phyloP scores from a whole-genome alignment of 2,888 invertebrate species.

The Xanthorhoe designata region DNA sequence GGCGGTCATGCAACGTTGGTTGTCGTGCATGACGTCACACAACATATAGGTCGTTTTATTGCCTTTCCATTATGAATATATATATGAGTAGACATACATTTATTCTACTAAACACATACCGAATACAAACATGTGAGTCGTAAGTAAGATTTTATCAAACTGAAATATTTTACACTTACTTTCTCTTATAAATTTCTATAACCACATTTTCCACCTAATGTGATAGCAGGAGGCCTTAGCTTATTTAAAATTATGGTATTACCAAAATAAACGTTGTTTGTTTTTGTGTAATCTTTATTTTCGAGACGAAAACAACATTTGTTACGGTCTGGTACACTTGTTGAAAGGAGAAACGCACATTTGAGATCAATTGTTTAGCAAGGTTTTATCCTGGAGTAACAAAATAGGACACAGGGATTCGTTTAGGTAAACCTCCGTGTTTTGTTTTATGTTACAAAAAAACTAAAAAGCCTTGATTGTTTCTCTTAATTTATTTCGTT shows the following conservation, averaged over 20 bases:
- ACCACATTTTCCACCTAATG: background rate
- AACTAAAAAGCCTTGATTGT: too few relatives aligned
- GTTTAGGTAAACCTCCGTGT: background rate
- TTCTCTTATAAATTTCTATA: background rate
- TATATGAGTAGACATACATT: too few relatives aligned
- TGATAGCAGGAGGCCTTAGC: background rate
- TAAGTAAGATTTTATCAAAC: background rate
- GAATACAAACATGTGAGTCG: too few relatives aligned
- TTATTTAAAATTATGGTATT: conserved; percentile 7
- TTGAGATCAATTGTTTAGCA: conserved; percentile 29
- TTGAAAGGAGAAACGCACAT: conserved; percentile 27
- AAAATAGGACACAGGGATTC: background rate
- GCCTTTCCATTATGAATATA: background rate
- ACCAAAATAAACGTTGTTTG: conserved; percentile 3
- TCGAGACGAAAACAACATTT: conserved; percentile 61
- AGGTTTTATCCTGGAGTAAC: conserved; percentile 17
- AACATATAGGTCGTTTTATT: background rate
- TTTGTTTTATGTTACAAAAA: background rate
- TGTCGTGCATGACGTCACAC: background rate
- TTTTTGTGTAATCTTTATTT: conserved; percentile 14
- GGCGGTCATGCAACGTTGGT: background rate
- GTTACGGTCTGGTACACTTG: conserved; percentile 55
- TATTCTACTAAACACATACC: too few relatives aligned
- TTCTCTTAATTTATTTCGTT: too few relatives aligned
- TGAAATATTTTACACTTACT: background rate